Evolutionary conservation across 2,113 vertebrate genomes (phyloP).

Genomic region (Mustela nigripes): DNA sequence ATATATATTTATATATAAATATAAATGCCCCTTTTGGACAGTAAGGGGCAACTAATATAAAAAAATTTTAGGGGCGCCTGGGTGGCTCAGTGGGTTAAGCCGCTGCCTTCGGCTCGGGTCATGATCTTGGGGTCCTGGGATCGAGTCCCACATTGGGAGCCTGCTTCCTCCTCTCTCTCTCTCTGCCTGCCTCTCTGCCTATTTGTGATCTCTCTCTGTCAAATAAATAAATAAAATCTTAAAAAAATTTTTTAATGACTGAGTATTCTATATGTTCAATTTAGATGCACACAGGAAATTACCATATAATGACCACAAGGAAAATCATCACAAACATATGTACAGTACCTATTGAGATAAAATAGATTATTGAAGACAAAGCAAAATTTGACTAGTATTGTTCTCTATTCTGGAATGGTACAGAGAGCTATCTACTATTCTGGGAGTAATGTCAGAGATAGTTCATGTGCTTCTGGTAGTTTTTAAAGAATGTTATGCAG

Average conservation of each 20-base stretch:
- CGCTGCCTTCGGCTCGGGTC: too few relatives aligned
- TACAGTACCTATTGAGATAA: background rate
- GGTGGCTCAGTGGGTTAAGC: too few relatives aligned
- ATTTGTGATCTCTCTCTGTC: background rate
- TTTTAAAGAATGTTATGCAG: conserved; percentile 25
- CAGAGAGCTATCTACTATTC: background rate
- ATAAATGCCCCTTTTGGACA: background rate
- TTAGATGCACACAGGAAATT: background rate
- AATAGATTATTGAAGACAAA: conserved; percentile 22
- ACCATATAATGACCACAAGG: background rate
- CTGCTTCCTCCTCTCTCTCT: too few relatives aligned
- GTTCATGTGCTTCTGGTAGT: background rate
- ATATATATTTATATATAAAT: too few relatives aligned
- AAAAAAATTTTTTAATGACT: background rate
- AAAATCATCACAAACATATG: conserved; percentile 1
- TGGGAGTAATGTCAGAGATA: background rate
- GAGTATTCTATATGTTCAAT: background rate
- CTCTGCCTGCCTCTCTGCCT: too few relatives aligned
- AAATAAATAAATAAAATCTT: too few relatives aligned
- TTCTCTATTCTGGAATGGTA: background rate
- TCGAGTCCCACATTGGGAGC: too few relatives aligned
- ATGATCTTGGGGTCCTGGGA: too few relatives aligned
- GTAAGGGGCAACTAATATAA: background rate
- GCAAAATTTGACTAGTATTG: background rate
- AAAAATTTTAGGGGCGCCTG: background rate